A percentile compares a stretch with the other conserved stretches of the same genome.
Conservation (phyloP, 2,888 invertebrate species). For the Zaprionus bogoriensis region DNA sequence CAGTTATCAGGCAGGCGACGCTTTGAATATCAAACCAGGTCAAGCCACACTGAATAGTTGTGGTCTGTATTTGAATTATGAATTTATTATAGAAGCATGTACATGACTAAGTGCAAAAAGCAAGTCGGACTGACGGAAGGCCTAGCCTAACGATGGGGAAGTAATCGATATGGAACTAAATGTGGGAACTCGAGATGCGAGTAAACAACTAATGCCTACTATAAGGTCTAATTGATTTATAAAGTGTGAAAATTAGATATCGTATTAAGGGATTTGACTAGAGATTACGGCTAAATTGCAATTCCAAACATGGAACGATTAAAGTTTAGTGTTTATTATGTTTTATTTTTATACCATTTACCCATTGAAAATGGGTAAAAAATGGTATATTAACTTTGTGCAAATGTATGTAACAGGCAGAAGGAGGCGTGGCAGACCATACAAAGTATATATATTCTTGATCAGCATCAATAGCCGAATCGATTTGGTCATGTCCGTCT, state of each 20-base stretch:
- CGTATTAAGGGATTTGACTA: neutral
- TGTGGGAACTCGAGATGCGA: too few species aligned
- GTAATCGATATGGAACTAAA: neutral
- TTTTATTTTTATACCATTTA: too few species aligned
- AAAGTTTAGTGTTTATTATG: neutral
- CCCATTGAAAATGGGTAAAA: too few species aligned
- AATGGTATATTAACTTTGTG: too few species aligned
- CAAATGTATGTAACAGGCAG: too few species aligned
- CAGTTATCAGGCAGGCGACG: conserved; percentile 32
- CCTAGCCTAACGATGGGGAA: conserved; percentile 11
- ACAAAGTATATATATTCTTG: too few species aligned
- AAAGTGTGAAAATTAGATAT: neutral
- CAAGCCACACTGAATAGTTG: conserved; percentile 27
- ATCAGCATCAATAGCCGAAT: too few species aligned
- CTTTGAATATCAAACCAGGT: conserved; percentile 60
- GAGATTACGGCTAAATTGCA: neutral
- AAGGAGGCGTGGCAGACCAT: too few species aligned
- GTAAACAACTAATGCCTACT: too few species aligned
- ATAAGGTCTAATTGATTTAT: conserved; percentile 7
- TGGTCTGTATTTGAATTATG: neutral
- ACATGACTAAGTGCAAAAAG: conserved; percentile 41
- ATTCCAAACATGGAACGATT: neutral
- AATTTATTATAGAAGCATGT: conserved; percentile 13
- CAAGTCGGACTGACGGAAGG: conserved; percentile 19
- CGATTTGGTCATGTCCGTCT: too few species aligned